phyloP scores from a whole-genome alignment of 2,113 vertebrate genomes.

The Pristiophorus japonicus region DNA sequence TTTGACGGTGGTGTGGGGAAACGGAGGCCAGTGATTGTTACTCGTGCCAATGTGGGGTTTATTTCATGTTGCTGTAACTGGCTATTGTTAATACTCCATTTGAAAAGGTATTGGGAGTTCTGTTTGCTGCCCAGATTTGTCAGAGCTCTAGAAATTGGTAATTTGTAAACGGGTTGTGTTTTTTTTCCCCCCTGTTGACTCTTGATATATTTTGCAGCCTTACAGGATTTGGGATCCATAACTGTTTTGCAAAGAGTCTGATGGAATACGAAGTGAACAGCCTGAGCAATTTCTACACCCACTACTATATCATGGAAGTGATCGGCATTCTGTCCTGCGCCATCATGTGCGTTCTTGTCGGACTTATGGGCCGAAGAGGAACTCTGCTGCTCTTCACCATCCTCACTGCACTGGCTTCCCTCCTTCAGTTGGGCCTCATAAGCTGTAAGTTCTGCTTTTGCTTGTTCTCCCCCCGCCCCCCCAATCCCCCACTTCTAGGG shows the following conservation, averaged over 20 bases:
- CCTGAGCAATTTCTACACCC: slow-evolving; percentile 82
- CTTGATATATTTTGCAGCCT: slow-evolving; percentile 56
- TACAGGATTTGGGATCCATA: slow-evolving; percentile 89
- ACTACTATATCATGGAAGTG: slow-evolving; percentile 87
- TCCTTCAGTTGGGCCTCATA: slow-evolving; percentile 87
- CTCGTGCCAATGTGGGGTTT: neutral
- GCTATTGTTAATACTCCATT: too few species aligned
- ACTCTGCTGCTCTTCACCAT: slow-evolving; percentile 95
- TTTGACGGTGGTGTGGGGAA: neutral
- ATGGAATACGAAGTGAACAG: slow-evolving; percentile 64
- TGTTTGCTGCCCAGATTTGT: too few species aligned
- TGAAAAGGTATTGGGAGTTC: too few species aligned
- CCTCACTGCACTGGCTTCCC: slow-evolving; percentile 84
- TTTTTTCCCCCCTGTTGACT: neutral
- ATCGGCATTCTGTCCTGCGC: slow-evolving; percentile 84
- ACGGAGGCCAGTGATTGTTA: neutral
- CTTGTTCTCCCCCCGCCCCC: neutral
- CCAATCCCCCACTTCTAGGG: too few species aligned
- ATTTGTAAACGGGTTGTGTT: neutral
- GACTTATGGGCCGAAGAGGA: slow-evolving; percentile 80
- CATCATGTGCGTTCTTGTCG: slow-evolving; percentile 79
- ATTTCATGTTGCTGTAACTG: neutral
- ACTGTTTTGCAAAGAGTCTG: slow-evolving; percentile 93
- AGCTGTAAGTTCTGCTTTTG: slow-evolving; percentile 72
- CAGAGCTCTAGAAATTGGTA: neutral